Conservation (phyloP, 2,888 invertebrate genomes). For the Eupithecia dodoneata region DNA sequence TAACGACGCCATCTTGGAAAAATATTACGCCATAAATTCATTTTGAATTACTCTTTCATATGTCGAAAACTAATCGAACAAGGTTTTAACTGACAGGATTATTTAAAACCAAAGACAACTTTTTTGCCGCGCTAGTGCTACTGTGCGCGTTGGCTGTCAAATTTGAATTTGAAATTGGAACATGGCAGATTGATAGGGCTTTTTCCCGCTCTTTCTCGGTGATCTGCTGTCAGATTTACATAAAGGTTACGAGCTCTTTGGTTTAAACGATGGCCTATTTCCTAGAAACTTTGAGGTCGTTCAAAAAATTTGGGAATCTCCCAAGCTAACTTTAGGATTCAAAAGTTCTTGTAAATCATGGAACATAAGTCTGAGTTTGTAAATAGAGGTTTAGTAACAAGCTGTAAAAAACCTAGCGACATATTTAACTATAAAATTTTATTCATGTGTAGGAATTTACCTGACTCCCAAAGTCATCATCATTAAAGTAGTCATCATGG, state of each 20-base stretch:
- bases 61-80: slow-evolving; percentile 70
- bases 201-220: slow-evolving; percentile 53
- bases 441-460: neutral
- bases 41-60: slow-evolving; percentile 75
- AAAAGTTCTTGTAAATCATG: neutral
- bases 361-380: neutral
- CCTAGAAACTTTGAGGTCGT: slow-evolving; percentile 18
- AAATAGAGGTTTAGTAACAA: neutral
- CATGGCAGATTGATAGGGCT: slow-evolving; percentile 55
- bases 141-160: slow-evolving; percentile 61
- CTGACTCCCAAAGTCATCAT: neutral
- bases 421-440: neutral
- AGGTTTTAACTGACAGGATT: slow-evolving; percentile 10
- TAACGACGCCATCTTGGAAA: slow-evolving; percentile 64
- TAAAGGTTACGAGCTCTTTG: slow-evolving; percentile 42
- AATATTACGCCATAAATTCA: slow-evolving; percentile 72
- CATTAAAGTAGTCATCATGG: neutral
- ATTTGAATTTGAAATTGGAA: slow-evolving; percentile 70
- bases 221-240: slow-evolving; percentile 58
- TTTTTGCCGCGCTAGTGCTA: slow-evolving; percentile 45
- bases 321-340: neutral
- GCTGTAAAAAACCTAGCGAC: neutral
- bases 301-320: neutral
- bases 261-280: slow-evolving; percentile 21
- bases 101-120: slow-evolving; percentile 28